Conservation (phyloP, 1,140 invertebrate genomes). For the Gryon sp. region DNA sequence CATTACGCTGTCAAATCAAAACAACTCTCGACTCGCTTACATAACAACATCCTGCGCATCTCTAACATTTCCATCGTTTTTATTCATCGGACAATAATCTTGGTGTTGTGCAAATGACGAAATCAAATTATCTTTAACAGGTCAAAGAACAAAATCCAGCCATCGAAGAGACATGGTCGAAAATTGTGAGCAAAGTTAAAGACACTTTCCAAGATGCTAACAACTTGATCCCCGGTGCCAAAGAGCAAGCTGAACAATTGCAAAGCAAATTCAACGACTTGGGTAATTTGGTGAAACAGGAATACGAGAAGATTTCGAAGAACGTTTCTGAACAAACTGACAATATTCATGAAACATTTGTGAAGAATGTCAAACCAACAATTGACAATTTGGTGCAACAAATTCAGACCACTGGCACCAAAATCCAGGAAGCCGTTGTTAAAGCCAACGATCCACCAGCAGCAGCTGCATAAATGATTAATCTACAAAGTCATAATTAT, state of each 20-base stretch:
- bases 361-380: constrained; percentile 36
- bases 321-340: constrained; percentile 43
- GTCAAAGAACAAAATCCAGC: constrained; percentile 63
- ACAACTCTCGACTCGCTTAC: too few relatives aligned
- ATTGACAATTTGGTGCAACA: constrained; percentile 46
- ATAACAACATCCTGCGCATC: too few relatives aligned
- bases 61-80: not conserved
- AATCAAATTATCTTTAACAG: constrained; percentile 34
- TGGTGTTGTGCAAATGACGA: constrained; percentile 21
- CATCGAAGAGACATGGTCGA: constrained; percentile 50
- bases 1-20: too few relatives aligned
- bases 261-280: constrained; percentile 48
- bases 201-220: constrained; percentile 58
- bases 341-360: constrained; percentile 44
- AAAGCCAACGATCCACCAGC: constrained; percentile 45
- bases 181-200: constrained; percentile 37
- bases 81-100: not conserved
- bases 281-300: constrained; percentile 25
- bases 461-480: constrained; percentile 2
- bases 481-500: too few relatives aligned
- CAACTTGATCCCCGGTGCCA: constrained; percentile 45
- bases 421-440: constrained; percentile 43
- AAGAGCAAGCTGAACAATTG: constrained; percentile 49
- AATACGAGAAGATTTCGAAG: constrained; percentile 51
- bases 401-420: constrained; percentile 44